These are phyloP conservation scores for Charanyca ferruginea DNA, from an alignment of 2,888 invertebrate genomes.

Conservation along the genomic window DNA sequence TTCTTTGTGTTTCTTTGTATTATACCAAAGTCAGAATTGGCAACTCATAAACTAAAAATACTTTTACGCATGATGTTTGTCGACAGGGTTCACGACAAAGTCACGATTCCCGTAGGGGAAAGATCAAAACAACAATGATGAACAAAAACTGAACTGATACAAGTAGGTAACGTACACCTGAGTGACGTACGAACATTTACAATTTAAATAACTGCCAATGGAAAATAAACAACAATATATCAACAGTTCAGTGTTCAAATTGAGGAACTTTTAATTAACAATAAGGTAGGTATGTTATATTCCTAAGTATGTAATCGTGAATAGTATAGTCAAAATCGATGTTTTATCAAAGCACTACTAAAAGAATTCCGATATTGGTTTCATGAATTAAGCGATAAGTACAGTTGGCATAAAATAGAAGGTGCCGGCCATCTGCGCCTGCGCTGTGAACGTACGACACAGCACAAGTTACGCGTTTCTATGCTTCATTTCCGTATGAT, in stretches of 20 bases:
- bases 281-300: not conserved
- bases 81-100: conserved; percentile 27
- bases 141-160: conserved; percentile 22
- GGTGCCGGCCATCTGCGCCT: not conserved
- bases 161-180: not conserved
- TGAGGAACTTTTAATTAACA: not conserved
- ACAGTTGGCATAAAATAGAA: conserved; percentile 12
- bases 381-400: not conserved
- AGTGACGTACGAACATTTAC: conserved; percentile 44
- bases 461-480: conserved; percentile 58
- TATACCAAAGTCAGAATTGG: not conserved
- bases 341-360: not conserved
- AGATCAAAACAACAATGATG: conserved; percentile 51
- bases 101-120: conserved; percentile 32
- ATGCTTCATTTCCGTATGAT: conserved; percentile 79
- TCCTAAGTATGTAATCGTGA: not conserved
- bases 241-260: conserved; percentile 7
- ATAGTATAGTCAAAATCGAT: not conserved
- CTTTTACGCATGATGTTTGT: not conserved
- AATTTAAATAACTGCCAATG: conserved; percentile 43
- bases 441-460: not conserved
- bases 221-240: conserved; percentile 9
- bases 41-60: not conserved
- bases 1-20: too few relatives aligned
- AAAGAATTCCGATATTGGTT: conserved; percentile 3